Conservation (phyloP, 2,888 invertebrate genomes). For the Tachystola acroxantha region DNA sequence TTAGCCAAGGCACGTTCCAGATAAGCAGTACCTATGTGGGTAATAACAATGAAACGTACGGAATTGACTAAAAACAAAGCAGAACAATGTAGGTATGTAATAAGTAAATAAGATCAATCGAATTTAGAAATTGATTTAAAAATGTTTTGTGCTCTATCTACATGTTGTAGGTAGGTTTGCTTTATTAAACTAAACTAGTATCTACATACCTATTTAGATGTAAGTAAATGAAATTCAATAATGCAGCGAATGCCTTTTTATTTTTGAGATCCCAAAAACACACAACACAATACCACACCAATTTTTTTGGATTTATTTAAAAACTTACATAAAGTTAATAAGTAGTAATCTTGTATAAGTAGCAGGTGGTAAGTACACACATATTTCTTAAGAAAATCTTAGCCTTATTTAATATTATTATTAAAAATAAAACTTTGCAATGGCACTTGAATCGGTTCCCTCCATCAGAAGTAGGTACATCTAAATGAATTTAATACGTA, state of each 20-base stretch:
- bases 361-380: too few relatives aligned
- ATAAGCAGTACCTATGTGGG: too few relatives aligned
- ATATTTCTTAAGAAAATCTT: constrained; percentile 4
- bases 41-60: too few relatives aligned
- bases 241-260: constrained; percentile 65
- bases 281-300: constrained; percentile 65
- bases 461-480: constrained; percentile 26
- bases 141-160: too few relatives aligned
- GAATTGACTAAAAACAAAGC: too few relatives aligned
- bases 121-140: too few relatives aligned
- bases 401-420: constrained; percentile 14
- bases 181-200: too few relatives aligned
- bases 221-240: not conserved
- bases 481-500: not conserved
- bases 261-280: constrained; percentile 79
- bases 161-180: too few relatives aligned
- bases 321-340: constrained; percentile 9
- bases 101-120: too few relatives aligned
- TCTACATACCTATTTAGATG: too few relatives aligned
- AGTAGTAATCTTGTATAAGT: constrained; percentile 19
- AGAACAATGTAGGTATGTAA: too few relatives aligned
- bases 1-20: constrained; percentile 27
- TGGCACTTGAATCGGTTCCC: constrained; percentile 68
- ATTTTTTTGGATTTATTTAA: constrained; percentile 14
- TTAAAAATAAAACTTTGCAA: constrained; percentile 32